These are phyloP conservation scores for Trachymyrmex cornetzi DNA, from an alignment of 1,140 invertebrate genomes.

Conservation along the genomic window DNA sequence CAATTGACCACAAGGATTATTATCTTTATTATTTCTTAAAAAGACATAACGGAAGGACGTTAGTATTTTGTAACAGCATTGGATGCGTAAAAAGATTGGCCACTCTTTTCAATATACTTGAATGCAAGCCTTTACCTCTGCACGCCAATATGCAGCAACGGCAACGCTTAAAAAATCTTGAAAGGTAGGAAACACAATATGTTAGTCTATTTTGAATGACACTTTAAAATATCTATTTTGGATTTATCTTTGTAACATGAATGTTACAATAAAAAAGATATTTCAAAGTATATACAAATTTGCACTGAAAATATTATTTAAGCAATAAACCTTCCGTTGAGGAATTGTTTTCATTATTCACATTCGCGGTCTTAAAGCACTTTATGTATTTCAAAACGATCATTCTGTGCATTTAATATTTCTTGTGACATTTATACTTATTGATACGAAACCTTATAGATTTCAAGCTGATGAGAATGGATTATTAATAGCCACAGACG, in stretches of 20 bases:
- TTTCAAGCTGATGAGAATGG: constrained; percentile 93
- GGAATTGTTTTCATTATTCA: too few species aligned
- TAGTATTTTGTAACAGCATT: constrained; percentile 99
- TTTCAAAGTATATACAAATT: too few species aligned
- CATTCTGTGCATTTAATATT: not conserved
- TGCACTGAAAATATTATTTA: too few species aligned
- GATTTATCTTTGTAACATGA: not conserved
- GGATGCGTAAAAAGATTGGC: constrained; percentile 95
- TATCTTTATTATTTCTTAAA: constrained; percentile 97
- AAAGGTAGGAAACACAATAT: constrained; percentile 87
- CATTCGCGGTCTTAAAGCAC: too few species aligned
- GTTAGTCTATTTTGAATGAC: not conserved
- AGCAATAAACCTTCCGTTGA: too few species aligned
- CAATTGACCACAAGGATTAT: constrained; percentile 95
- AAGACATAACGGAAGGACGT: constrained; percentile 94
- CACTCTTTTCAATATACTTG: constrained; percentile 93
- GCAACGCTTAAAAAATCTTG: constrained; percentile 97
- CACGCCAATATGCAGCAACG: constrained; percentile 98
- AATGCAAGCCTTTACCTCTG: constrained; percentile 93
- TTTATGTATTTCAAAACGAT: not conserved
- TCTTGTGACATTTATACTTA: constrained; percentile 2
- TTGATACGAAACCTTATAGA: constrained; percentile 80
- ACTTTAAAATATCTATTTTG: not conserved
- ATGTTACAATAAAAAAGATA: not conserved
- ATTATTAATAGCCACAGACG: constrained; percentile 98